A percentile compares a stretch with the other conserved stretches of the same genome.
Conservation (phyloP, 2,888 invertebrate genomes). For the Aleiodes leptofemur region DNA sequence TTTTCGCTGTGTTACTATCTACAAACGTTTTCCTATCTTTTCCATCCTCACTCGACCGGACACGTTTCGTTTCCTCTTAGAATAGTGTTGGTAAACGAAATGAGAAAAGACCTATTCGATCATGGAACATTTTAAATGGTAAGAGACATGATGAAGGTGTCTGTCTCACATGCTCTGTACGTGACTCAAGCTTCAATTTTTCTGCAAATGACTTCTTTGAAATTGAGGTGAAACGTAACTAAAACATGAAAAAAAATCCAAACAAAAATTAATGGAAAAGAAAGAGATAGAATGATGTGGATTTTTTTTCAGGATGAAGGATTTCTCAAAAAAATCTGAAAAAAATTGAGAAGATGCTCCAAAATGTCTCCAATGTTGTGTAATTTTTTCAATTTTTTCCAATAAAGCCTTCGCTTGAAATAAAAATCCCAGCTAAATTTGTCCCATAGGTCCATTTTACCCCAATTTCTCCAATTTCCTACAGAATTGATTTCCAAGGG, state of each 20-base stretch:
- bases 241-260: too few relatives aligned
- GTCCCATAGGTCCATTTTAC: too few relatives aligned
- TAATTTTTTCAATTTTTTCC: too few relatives aligned
- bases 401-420: too few relatives aligned
- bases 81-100: not conserved
- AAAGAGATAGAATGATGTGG: too few relatives aligned
- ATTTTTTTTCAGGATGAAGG: not conserved
- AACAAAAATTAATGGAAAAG: too few relatives aligned
- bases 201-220: not conserved
- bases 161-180: conserved; percentile 12
- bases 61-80: conserved; percentile 23
- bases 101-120: conserved; percentile 44
- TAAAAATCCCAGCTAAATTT: too few relatives aligned
- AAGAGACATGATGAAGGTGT: conserved; percentile 36
- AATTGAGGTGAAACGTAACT: not conserved
- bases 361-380: too few relatives aligned
- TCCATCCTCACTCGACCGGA: conserved; percentile 32
- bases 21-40: conserved; percentile 13
- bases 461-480: not conserved
- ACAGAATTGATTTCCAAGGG: not conserved
- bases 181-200: conserved; percentile 39
- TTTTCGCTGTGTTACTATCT: not conserved
- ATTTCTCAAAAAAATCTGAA: too few relatives aligned
- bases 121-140: conserved; percentile 39
- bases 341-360: too few relatives aligned